Conservation (phyloP, 1,140 invertebrate genomes). For the Steinernema khuongi region DNA sequence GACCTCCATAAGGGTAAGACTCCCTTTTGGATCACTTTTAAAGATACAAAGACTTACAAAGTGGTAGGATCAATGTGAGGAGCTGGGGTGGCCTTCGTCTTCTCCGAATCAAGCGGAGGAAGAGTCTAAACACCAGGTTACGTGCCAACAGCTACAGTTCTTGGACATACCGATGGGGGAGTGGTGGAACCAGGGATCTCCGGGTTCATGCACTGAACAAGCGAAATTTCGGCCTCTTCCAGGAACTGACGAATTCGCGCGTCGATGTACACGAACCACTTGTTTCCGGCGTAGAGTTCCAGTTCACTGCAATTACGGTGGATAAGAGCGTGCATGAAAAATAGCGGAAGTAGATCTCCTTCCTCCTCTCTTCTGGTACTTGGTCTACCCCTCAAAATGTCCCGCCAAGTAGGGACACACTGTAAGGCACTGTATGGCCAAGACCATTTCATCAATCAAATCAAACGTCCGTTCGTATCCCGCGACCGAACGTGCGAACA, state of each 20-base stretch:
- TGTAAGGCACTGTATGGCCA: too few relatives aligned
- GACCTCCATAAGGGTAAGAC: too few relatives aligned
- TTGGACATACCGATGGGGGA: not conserved
- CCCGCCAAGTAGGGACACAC: too few relatives aligned
- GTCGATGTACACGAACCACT: constrained; percentile 53
- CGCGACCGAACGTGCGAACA: too few relatives aligned
- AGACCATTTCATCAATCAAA: too few relatives aligned
- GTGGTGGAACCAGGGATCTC: not conserved
- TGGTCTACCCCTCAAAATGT: too few relatives aligned
- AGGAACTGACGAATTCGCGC: constrained; percentile 48
- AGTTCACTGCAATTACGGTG: constrained; percentile 43
- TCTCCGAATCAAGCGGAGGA: not conserved
- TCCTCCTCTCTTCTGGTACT: too few relatives aligned
- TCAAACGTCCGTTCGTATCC: too few relatives aligned
- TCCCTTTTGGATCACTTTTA: not conserved
- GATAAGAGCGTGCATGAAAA: too few relatives aligned
- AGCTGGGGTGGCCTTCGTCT: not conserved
- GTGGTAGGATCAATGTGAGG: constrained; percentile 3
- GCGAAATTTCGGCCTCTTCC: constrained; percentile 43
- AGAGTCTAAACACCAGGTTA: not conserved
- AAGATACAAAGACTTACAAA: not conserved
- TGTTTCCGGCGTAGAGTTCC: constrained; percentile 52
- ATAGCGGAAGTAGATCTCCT: too few relatives aligned
- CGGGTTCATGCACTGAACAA: constrained; percentile 41
- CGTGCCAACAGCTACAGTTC: not conserved